These are phyloP conservation scores for Rhagium mordax DNA, from an alignment of 2,888 invertebrate species.

Conservation along the genomic window DNA sequence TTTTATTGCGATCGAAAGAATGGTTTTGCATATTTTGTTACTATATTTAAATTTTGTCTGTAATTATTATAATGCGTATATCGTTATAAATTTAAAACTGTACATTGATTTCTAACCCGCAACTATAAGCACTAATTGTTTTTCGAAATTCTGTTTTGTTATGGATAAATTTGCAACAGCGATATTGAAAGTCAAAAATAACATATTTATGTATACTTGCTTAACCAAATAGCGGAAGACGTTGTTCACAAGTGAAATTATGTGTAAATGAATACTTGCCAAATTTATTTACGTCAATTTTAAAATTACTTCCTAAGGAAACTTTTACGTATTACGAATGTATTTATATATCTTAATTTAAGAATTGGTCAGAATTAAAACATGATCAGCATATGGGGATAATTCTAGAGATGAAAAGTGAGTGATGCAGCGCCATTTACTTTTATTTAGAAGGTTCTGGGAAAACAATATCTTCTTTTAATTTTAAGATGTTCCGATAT, in stretches of 20 bases:
- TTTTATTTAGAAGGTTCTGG: no score
- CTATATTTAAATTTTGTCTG: no score
- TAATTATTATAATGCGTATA: not conserved
- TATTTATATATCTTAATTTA: constrained; percentile 12
- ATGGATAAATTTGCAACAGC: not conserved
- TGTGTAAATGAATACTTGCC: constrained; percentile 24
- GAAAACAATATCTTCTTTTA: no score
- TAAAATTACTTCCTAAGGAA: constrained; percentile 29
- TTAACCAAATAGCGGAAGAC: constrained; percentile 22
- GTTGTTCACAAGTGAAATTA: constrained; percentile 19
- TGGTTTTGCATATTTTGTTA: no score
- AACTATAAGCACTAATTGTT: not conserved
- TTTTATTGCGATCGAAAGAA: no score
- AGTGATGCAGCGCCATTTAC: no score
- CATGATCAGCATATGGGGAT: no score
- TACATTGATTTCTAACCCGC: not conserved
- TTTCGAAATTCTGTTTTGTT: not conserved
- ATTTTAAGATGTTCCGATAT: no score
- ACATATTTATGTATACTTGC: constrained; percentile 4
- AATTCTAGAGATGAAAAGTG: no score
- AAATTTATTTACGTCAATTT: constrained; percentile 32
- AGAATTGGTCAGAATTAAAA: not conserved
- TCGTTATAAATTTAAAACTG: not conserved
- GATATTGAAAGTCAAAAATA: not conserved
- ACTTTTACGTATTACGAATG: constrained; percentile 13